Base-by-base conservation (phyloP, 2,797 vertebrate genomes). In the Capromys pilorides region DNA sequence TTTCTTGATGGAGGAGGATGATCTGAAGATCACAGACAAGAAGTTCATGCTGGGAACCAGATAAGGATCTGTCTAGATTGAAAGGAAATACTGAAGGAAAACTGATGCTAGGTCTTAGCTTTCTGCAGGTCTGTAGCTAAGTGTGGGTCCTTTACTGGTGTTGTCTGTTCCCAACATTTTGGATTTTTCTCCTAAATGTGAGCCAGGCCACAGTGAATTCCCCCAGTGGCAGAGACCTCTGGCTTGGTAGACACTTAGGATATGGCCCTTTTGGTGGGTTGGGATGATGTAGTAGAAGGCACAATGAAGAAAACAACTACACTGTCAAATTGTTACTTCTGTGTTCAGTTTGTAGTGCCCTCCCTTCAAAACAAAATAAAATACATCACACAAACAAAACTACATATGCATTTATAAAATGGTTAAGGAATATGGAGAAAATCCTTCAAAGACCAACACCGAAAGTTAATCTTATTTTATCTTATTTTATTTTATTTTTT, bases 1-100 rank as follows among this genome's bases (percentile, higher is more conserved):
- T 81, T 92, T 89, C 45, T 78, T 85, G 41, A 9, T 82, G 54
- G 62, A 81, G 64, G 33, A 96, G 54, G 57, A 91, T 75, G 66
- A 77, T 95, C 57, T 75, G 62, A 95, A 90, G 92, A 81, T 71
- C 49, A 80, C 5, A 49, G 71, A n/a, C 13, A 91, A 54, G 88
- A 91, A 78, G 66, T 86, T 95, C 88, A 90, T 75, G 36, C 69
- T 67, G 67, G 54, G 83, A 94, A 78, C n/a, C 69, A 82, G 57
- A 88, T 13, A 78, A 82, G 57, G 33, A 61, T 87, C 87, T 73
- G 33, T 86, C 71, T 93, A 83, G 87, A 39, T 45, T 64, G 90
- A n/a, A n/a, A n/a, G n/a, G 93, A 86, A 57, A 92, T 59, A 73
- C 24, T 28, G 59, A 83, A 82, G 82, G 61, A 86, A 88, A 94